A percentile compares a stretch with the other conserved stretches of the same genome.
Conservation (phyloP, 2,888 invertebrate species). For the Protodeltote pygarga region DNA sequence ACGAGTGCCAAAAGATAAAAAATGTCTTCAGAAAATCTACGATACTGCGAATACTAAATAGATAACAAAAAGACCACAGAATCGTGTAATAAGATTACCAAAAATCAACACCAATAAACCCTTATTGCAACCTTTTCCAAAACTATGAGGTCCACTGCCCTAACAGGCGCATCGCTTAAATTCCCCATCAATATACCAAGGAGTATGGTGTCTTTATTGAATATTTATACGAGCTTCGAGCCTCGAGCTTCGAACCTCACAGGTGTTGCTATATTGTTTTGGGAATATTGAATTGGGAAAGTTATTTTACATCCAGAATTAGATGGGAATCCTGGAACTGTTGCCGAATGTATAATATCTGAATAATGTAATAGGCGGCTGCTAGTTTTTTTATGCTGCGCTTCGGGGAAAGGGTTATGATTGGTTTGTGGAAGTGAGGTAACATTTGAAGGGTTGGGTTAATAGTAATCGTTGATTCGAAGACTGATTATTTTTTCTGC, state of each 20-base stretch:
- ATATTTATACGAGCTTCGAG: slow-evolving; percentile 67
- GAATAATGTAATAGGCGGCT: slow-evolving; percentile 52
- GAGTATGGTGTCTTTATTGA: slow-evolving; percentile 64
- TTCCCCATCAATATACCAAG: slow-evolving; percentile 34
- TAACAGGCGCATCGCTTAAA: slow-evolving; percentile 19
- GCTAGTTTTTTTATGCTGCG: slow-evolving; percentile 28
- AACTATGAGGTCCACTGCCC: slow-evolving; percentile 7
- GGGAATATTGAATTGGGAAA: slow-evolving; percentile 76
- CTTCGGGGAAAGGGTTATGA: not conserved
- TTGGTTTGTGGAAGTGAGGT: not conserved
- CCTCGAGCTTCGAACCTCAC: slow-evolving; percentile 53
- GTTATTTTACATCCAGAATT: slow-evolving; percentile 74
- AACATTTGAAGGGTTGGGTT: too few relatives aligned
- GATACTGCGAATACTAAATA: too few relatives aligned
- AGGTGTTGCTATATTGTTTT: slow-evolving; percentile 75
- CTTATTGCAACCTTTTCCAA: slow-evolving; percentile 1
- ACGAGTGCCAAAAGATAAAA: too few relatives aligned
- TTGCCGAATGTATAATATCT: slow-evolving; percentile 52
- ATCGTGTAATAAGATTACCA: too few relatives aligned
- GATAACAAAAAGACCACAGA: not conserved
- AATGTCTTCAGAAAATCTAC: too few relatives aligned
- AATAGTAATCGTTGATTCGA: too few relatives aligned
- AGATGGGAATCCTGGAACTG: slow-evolving; percentile 54
- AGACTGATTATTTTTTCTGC: too few relatives aligned
- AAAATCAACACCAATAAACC: not conserved